These are phyloP conservation scores for Diplodus puntazzo DNA, from an alignment of 2,797 vertebrate species.

Conservation along the genomic window DNA sequence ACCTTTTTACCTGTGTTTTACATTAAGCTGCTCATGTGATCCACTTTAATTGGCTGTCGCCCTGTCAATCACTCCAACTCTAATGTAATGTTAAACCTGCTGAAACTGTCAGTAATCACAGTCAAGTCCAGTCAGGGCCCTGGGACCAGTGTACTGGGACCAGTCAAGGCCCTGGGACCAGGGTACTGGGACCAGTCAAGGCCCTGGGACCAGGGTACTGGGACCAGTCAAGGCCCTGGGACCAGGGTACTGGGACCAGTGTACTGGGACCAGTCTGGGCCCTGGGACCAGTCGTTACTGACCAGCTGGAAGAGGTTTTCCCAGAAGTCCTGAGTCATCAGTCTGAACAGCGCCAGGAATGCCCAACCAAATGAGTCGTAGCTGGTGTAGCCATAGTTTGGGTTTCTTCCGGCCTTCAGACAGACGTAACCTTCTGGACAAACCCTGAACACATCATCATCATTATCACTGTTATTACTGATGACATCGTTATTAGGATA, in stretches of 20 bases:
- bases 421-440: constrained; percentile 93
- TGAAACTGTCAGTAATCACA: not conserved
- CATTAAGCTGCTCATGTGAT: no score
- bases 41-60: no score
- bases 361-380: constrained; percentile 95
- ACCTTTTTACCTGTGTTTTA: no score
- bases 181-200: not conserved
- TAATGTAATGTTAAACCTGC: not conserved
- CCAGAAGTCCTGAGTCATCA: constrained; percentile 98
- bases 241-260: no score
- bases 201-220: not conserved
- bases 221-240: not conserved
- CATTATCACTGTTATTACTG: not conserved
- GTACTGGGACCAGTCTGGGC: no score
- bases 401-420: constrained; percentile 91
- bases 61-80: no score
- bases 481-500: not conserved
- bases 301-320: constrained; percentile 97
- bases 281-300: constrained; percentile 24
- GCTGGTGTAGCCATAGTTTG: constrained; percentile 96
- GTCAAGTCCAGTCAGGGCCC: not conserved
- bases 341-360: constrained; percentile 94
- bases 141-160: not conserved
- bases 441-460: constrained; percentile 78
- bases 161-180: not conserved